Evolutionary conservation across 2,888 invertebrate genomes (phyloP).

Genomic region (Agriopis leucophaearia): DNA sequence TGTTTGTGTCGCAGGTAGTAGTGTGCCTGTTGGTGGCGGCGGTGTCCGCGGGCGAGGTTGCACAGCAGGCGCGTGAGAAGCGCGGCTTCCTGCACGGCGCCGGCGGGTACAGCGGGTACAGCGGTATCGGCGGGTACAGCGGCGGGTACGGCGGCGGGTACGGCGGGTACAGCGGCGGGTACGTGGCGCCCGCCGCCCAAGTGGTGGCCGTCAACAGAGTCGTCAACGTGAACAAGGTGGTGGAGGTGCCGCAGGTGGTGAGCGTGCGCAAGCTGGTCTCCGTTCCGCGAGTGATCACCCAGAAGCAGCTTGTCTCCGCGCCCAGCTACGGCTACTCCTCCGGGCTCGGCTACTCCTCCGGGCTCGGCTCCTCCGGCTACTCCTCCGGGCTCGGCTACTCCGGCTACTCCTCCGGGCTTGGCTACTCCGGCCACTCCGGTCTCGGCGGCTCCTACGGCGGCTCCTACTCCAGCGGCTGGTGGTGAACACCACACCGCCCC

Average conservation of each 20-base stretch:
- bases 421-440: no score
- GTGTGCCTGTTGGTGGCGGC: conserved; percentile 46
- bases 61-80: conserved; percentile 38
- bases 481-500: conserved; percentile 36
- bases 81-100: conserved; percentile 40
- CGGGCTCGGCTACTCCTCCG: conserved; percentile 19
- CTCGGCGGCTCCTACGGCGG: background rate
- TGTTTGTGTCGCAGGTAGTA: conserved; percentile 39
- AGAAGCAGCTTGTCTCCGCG: no score
- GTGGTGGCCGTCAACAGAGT: conserved; percentile 58
- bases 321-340: conserved; percentile 12
- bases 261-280: conserved; percentile 64
- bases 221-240: conserved; percentile 59
- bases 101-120: conserved; percentile 38
- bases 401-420: no score
- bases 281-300: no score
- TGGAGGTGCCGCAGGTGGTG: conserved; percentile 57
- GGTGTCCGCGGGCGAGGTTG: conserved; percentile 43
- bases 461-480: conserved; percentile 46
- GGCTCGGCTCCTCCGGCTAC: background rate
- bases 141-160: conserved; percentile 36
- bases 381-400: no score
- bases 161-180: conserved; percentile 30
- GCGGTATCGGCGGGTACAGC: conserved; percentile 42
- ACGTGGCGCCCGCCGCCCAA: conserved; percentile 51